Evolutionary conservation across 2,888 invertebrate genomes (phyloP).

Genomic region (Cantharis rufa): DNA sequence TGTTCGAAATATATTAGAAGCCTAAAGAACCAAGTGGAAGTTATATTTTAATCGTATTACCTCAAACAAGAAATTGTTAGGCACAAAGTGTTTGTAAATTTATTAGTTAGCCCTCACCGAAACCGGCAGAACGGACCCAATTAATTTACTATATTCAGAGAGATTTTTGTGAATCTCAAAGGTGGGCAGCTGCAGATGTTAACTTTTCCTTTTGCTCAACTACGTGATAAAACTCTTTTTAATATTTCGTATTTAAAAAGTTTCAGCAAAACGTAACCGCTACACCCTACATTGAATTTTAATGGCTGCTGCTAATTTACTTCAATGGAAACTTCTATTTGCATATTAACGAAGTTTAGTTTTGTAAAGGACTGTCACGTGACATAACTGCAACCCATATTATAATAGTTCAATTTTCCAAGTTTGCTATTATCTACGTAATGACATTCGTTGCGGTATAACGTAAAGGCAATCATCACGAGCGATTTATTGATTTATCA

Average conservation of each 20-base stretch:
- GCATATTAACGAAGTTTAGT: conserved; percentile 24
- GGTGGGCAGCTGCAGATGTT: background rate
- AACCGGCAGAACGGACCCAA: background rate
- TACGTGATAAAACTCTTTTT: background rate
- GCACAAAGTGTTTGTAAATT: background rate
- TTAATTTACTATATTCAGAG: background rate
- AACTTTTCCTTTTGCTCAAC: background rate
- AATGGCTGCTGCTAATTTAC: conserved; percentile 31
- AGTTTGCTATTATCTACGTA: background rate
- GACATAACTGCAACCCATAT: background rate
- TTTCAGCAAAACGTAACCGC: conserved; percentile 12
- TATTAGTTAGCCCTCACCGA: background rate
- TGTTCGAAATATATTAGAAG: background rate
- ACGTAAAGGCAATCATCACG: background rate
- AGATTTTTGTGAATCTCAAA: background rate
- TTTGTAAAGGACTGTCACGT: background rate
- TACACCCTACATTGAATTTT: conserved; percentile 31
- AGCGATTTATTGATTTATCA: background rate
- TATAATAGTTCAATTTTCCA: background rate
- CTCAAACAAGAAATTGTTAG: background rate
- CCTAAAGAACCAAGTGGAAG: background rate
- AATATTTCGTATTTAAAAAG: conserved; percentile 14
- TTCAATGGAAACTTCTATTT: conserved; percentile 34
- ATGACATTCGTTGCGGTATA: background rate
- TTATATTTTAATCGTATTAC: background rate